phyloP scores from a whole-genome alignment of 2,888 invertebrate species.

The Dascillus cervinus region DNA sequence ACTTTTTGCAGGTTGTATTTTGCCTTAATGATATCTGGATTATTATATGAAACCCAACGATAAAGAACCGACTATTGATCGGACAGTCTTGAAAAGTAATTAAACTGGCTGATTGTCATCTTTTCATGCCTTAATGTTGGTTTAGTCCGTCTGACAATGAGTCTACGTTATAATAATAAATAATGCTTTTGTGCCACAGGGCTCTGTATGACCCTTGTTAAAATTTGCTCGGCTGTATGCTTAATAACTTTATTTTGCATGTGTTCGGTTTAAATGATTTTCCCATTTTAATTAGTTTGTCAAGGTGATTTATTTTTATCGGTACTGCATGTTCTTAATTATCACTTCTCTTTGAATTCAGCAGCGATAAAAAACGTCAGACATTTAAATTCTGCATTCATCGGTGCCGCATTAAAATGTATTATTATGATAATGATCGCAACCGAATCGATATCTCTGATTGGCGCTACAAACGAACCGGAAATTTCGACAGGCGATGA shows the following conservation, averaged over 20 bases:
- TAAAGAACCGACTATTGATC: slow-evolving; percentile 14
- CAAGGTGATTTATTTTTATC: too few species aligned
- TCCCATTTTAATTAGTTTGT: slow-evolving; percentile 4
- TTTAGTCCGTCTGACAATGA: slow-evolving; percentile 24
- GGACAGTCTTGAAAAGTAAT: slow-evolving; percentile 24
- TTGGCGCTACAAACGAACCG: too few species aligned
- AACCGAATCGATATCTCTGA: too few species aligned
- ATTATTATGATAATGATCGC: too few species aligned
- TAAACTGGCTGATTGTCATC: slow-evolving; percentile 29
- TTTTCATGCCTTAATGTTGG: slow-evolving; percentile 27
- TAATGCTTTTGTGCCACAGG: slow-evolving; percentile 17
- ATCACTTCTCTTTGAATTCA: too few species aligned
- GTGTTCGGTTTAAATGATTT: slow-evolving; percentile 3
- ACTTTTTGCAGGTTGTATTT: slow-evolving; percentile 11
- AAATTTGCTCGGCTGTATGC: slow-evolving; percentile 17
- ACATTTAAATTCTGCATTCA: too few species aligned
- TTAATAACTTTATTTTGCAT: slow-evolving; percentile 23
- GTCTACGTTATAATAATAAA: slow-evolving; percentile 25
- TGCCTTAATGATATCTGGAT: slow-evolving; percentile 14
- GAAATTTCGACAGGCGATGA: too few species aligned
- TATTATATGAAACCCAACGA: slow-evolving; percentile 8
- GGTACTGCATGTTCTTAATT: too few species aligned
- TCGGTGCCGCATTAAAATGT: too few species aligned
- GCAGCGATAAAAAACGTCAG: too few species aligned
- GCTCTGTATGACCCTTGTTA: slow-evolving; percentile 18